These are phyloP conservation scores for Rotaria sp. DNA, from an alignment of 2,888 invertebrate species.

Conservation along the genomic window DNA sequence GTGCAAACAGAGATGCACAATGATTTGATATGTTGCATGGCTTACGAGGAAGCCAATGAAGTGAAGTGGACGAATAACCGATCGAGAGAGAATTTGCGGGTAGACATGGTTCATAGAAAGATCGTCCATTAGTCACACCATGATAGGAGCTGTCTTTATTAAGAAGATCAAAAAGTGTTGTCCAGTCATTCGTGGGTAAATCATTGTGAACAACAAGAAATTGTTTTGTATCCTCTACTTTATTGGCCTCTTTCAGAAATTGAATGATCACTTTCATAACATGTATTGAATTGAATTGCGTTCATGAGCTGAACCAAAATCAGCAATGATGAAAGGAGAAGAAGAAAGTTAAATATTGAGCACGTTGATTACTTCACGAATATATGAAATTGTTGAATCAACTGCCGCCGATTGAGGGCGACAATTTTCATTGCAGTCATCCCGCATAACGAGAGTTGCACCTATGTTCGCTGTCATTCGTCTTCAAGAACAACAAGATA, in stretches of 20 bases:
- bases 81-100: neutral
- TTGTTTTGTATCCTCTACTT: neutral
- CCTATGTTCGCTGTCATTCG: no score
- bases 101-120: neutral
- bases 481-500: no score
- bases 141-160: neutral
- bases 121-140: neutral
- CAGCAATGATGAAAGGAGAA: neutral
- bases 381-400: neutral
- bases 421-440: neutral
- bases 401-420: neutral
- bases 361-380: neutral
- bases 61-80: neutral
- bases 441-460: no score
- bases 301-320: neutral
- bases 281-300: neutral
- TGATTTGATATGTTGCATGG: neutral
- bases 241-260: neutral
- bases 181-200: neutral
- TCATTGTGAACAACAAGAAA: neutral
- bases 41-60: constrained; percentile 19
- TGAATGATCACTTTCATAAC: neutral
- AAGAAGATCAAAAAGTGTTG: neutral
- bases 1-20: neutral
- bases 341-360: neutral